Base-by-base conservation (phyloP, 2,113 vertebrate species). In the Thunnus maccoyii region DNA sequence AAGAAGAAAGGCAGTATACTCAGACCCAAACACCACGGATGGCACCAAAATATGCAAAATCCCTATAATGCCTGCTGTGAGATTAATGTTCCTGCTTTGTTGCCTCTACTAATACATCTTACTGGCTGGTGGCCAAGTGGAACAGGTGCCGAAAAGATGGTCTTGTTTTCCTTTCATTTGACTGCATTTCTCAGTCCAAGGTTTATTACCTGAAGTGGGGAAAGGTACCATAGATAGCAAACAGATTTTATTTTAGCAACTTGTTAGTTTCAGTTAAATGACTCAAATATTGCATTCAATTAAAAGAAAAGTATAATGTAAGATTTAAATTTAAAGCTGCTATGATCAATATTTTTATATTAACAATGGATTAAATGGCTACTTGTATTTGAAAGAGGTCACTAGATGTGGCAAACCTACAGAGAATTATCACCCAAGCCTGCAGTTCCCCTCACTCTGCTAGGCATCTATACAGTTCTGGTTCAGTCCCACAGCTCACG, bases 31-130 rank as follows among this genome's bases (percentile, higher is more conserved):
- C 36, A 54, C 18, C 13, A 57, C 5, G 1, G 22, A 68, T 69
- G 63, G 52, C 30, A 65, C 48, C 2, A 52, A 58, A 64, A 71
- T 56, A 56, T 80, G 55, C 60, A 51, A 62, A 84, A 57, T 72
- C 30, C 55, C 58, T 30, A 51, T 22, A 52, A 67, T 47, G 58
- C 56, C 68, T 77, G 75, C 74, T 75, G 65, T 62, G 71, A 74
- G 61, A 82, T 81, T 63, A 72, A 83, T 84, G 25, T 64, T n/a
- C 20, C 32, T 25, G 41, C 64, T 82, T 58, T 76, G 46, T 67
- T 73, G 27, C 74, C 52, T 84, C 52, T 62, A 20, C 41, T 78
- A 51, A 78, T 79, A 15, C 46, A 46, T 58, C 46, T 57, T 48
- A 13, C 56, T 72, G 70, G 76, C 72, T 75, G 72, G 8, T 32